Evolutionary conservation across 2,113 vertebrate species (phyloP).

Genomic region (Urocolius indicus): DNA sequence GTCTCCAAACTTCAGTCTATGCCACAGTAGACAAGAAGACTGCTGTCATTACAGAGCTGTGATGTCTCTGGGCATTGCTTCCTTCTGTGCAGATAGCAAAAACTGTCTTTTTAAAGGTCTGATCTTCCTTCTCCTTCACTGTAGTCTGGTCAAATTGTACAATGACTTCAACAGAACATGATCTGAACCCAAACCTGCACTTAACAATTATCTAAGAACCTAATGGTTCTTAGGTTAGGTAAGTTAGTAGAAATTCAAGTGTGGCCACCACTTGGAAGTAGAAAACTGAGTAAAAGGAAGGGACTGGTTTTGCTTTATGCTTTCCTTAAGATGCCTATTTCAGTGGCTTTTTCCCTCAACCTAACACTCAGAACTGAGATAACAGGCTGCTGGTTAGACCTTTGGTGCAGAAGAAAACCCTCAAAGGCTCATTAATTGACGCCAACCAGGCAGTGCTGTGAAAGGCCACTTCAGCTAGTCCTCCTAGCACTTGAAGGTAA

Average conservation of each 20-base stretch:
- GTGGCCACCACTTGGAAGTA: not conserved
- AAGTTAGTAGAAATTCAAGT: not conserved
- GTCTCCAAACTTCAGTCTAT: not conserved
- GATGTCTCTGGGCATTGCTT: not conserved
- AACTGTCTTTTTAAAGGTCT: not conserved
- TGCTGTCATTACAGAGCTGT: not conserved
- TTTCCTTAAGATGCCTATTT: not conserved
- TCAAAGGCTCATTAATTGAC: not conserved
- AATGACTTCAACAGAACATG: not conserved
- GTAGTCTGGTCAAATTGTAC: not conserved
- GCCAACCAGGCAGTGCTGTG: not conserved
- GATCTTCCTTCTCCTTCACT: not conserved
- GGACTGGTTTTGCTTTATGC: not conserved
- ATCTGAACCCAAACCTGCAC: not conserved
- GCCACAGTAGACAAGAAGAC: not conserved
- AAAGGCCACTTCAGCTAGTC: not conserved
- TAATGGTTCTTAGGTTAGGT: not conserved
- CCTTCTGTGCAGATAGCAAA: not conserved
- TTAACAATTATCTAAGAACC: not conserved
- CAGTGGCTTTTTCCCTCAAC: not conserved
- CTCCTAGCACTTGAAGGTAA: not conserved
- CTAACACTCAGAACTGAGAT: not conserved
- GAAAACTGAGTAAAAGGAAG: not conserved
- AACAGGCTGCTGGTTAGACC: not conserved
- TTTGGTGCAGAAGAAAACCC: not conserved